phyloP scores from a whole-genome alignment of 2,888 invertebrate species.

The Nomada goodeniana region DNA sequence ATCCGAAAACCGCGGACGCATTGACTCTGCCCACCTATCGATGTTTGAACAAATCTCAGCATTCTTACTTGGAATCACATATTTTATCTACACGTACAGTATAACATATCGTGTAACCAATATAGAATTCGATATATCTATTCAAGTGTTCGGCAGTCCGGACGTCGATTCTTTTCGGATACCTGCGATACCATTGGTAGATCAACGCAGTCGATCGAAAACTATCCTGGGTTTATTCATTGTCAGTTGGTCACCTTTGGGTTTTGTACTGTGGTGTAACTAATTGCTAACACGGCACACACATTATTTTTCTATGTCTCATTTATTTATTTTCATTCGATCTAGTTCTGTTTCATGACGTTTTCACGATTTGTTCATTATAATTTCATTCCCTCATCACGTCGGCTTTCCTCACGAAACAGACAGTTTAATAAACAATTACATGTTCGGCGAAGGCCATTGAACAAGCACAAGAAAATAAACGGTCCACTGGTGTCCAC shows the following conservation, averaged over 20 bases:
- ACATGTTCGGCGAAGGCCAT: conserved; percentile 1
- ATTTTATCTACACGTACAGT: neutral
- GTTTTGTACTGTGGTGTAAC: conserved; percentile 68
- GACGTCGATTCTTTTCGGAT: conserved; percentile 59
- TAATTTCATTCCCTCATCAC: conserved; percentile 30
- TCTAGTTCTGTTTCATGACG: conserved; percentile 19
- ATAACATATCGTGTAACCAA: neutral
- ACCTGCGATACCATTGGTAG: conserved; percentile 57
- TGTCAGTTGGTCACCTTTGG: conserved; percentile 67
- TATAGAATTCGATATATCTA: neutral
- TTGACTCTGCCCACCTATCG: conserved; percentile 7
- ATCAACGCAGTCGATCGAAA: conserved; percentile 59
- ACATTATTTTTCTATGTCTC: conserved; percentile 39
- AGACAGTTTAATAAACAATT: too few species aligned
- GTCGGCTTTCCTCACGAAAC: too few species aligned
- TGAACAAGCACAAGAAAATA: conserved; percentile 50
- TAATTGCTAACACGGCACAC: conserved; percentile 74
- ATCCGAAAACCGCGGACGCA: conserved; percentile 57
- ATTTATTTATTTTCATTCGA: conserved; percentile 33
- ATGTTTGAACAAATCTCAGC: neutral
- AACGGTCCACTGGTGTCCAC: conserved; percentile 81
- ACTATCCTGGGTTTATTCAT: conserved; percentile 60
- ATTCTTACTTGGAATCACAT: neutral
- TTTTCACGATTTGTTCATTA: conserved; percentile 26
- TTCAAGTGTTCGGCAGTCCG: neutral